These are phyloP conservation scores for Therioaphis trifolii DNA, from an alignment of 2,888 invertebrate species.

Conservation along the genomic window DNA sequence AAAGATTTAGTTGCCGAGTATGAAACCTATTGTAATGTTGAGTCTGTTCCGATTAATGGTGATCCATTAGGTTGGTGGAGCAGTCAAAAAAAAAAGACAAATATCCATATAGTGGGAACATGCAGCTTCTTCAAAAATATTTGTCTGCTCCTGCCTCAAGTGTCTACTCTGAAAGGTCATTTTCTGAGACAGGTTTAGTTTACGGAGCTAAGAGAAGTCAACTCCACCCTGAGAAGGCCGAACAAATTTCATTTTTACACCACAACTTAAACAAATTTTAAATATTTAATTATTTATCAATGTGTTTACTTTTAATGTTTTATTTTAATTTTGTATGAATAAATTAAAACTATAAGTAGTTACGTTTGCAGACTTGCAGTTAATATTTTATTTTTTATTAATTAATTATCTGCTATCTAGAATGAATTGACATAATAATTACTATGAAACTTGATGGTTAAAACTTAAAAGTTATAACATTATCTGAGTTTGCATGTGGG, in stretches of 20 bases:
- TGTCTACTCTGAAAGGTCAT: neutral
- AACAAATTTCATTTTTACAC: neutral
- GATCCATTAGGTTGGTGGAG: conserved; percentile 16
- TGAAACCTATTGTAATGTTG: no score
- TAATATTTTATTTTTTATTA: no score
- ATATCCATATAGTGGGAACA: conserved; percentile 29
- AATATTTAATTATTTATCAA: conserved; percentile 3
- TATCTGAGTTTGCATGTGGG: no score
- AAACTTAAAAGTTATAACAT: no score
- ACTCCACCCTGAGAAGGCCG: neutral
- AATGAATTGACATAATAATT: no score
- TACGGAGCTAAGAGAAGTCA: neutral
- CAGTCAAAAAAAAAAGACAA: neutral
- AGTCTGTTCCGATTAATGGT: neutral
- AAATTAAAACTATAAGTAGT: no score
- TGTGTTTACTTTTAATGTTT: no score
- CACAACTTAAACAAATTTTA: conserved; percentile 41
- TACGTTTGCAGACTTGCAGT: no score
- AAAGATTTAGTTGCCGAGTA: no score
- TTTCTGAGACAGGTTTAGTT: neutral
- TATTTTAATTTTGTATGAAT: no score
- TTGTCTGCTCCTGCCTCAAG: neutral
- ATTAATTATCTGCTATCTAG: no score
- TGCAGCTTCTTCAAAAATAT: neutral
- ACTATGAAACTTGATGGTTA: no score